A percentile compares a stretch with the other conserved stretches of the same genome.
Conservation (phyloP, 2,113 vertebrate genomes). For the Prinia subflava region DNA sequence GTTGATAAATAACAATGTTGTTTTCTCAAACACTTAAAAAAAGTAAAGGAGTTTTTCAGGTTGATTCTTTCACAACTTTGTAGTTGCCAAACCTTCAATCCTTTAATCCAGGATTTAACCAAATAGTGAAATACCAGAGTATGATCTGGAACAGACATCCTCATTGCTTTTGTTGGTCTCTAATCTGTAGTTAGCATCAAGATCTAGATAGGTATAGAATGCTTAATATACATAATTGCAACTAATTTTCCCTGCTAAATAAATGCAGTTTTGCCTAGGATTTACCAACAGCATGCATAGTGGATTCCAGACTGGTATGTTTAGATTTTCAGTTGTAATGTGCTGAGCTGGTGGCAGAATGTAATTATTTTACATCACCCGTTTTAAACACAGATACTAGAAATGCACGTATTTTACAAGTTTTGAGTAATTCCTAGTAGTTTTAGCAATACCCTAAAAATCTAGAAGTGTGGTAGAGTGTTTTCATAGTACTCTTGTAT, state of each 20-base stretch:
- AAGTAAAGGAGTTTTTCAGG: background rate
- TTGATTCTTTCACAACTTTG: background rate
- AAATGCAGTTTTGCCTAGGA: background rate
- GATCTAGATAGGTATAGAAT: background rate
- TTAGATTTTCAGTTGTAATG: background rate
- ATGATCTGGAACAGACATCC: background rate
- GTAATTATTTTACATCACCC: background rate
- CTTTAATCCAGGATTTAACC: background rate
- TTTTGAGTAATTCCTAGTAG: background rate
- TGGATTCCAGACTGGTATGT: background rate
- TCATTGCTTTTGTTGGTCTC: background rate
- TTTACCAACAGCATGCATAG: background rate
- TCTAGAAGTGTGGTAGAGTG: background rate
- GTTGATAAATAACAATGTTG: background rate
- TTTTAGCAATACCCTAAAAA: background rate
- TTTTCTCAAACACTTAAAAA: background rate
- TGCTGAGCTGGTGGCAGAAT: background rate
- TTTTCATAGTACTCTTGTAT: background rate
- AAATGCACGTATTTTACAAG: background rate
- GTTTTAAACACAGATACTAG: background rate
- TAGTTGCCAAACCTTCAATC: background rate
- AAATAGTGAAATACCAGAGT: background rate
- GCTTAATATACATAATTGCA: background rate
- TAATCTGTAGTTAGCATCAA: background rate
- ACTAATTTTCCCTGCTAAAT: background rate